Conservation (phyloP, 2,888 invertebrate genomes). For the Sesia bembeciformis region DNA sequence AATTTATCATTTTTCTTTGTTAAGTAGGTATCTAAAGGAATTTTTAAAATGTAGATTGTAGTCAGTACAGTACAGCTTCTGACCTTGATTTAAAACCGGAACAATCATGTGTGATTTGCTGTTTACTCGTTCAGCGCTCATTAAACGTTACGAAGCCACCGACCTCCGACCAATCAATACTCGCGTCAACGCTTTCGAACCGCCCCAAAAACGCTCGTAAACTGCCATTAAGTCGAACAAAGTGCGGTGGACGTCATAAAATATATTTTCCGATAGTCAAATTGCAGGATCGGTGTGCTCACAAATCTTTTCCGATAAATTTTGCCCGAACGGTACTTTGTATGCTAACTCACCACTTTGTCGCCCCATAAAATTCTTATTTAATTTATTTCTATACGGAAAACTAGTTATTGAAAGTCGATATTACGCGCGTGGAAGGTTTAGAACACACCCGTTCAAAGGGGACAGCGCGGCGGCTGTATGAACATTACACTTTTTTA, state of each 20-base stretch:
- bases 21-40: too few relatives aligned
- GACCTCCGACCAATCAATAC: slow-evolving; percentile 21
- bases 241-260: slow-evolving; percentile 58
- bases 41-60: too few relatives aligned
- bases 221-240: slow-evolving; percentile 49
- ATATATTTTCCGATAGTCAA: slow-evolving; percentile 69
- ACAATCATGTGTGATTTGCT: background rate
- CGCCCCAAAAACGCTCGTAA: slow-evolving; percentile 26
- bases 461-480: too few relatives aligned
- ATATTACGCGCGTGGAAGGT: too few relatives aligned
- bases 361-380: slow-evolving; percentile 18
- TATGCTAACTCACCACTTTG: slow-evolving; percentile 21
- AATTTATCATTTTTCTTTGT: too few relatives aligned
- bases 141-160: background rate
- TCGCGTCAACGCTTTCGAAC: slow-evolving; percentile 22
- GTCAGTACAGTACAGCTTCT: too few relatives aligned
- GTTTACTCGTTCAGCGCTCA: background rate
- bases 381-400: slow-evolving; percentile 4
- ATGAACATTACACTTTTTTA: too few relatives aligned
- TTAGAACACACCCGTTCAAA: too few relatives aligned
- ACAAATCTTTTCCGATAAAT: slow-evolving; percentile 67
- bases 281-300: slow-evolving; percentile 58
- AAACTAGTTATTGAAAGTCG: background rate
- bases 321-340: slow-evolving; percentile 33
- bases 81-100: background rate